phyloP scores from a whole-genome alignment of 1,140 invertebrate species.

The Ceratoteleas bidentatus region DNA sequence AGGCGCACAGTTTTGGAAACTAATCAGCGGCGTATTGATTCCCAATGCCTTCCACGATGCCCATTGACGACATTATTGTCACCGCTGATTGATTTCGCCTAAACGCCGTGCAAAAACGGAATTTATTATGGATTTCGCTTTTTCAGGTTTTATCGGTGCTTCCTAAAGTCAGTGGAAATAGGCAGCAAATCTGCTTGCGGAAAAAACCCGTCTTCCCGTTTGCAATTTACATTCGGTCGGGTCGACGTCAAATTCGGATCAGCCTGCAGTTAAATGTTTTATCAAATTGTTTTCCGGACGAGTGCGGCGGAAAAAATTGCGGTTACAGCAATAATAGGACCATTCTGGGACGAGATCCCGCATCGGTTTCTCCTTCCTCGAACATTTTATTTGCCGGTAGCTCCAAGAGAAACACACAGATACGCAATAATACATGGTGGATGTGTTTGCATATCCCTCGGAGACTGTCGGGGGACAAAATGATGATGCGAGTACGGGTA shows the following conservation, averaged over 20 bases:
- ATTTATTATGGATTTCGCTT: too few relatives aligned
- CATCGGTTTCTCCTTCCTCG: constrained; percentile 27
- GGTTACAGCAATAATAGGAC: constrained; percentile 43
- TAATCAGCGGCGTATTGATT: constrained; percentile 15
- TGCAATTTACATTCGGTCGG: constrained; percentile 1
- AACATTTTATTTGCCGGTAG: constrained; percentile 47
- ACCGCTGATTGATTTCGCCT: too few relatives aligned
- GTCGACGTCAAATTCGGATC: constrained; percentile 33
- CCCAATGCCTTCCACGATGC: constrained; percentile 14
- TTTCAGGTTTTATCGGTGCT: too few relatives aligned
- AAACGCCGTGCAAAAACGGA: too few relatives aligned
- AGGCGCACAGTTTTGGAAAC: constrained; percentile 21
- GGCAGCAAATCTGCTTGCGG: not conserved
- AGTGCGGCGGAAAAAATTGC: constrained; percentile 38
- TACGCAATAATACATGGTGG: constrained; percentile 6
- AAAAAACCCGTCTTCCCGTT: constrained; percentile 26
- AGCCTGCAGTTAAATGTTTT: constrained; percentile 35
- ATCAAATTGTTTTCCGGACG: constrained; percentile 46
- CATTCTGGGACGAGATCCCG: constrained; percentile 36
- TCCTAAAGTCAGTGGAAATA: too few relatives aligned
- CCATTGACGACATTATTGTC: constrained; percentile 5
- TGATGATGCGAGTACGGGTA: constrained; percentile 23
- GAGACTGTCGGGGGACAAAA: constrained; percentile 35
- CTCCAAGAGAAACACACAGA: constrained; percentile 29
- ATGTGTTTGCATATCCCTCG: constrained; percentile 38